Base-by-base conservation (phyloP, 2,888 invertebrate species). In the Ectemnius continuus region DNA sequence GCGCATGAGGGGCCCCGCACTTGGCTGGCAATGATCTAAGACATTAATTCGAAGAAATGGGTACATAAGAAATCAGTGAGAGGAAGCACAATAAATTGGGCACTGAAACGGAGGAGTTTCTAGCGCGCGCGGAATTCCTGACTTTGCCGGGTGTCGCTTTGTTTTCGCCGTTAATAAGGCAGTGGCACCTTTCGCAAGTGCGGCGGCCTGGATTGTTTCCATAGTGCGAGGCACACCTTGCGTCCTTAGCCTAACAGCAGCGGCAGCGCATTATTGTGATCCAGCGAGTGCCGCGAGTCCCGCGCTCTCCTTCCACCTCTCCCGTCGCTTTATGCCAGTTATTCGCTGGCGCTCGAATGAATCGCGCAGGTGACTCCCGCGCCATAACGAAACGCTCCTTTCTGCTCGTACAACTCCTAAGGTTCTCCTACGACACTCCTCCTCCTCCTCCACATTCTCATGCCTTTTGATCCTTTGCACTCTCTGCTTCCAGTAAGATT, bases 361-460 rank as follows among this genome's bases (percentile, higher is more conserved):
- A 36, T n/a, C 56, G 61, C 61, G 60, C 75, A 75, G 76, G 68
- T 71, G 68, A 60, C 16, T 64, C 59, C 16, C 13, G 1, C 28
- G 11, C 61, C 58, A 45, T 52, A 45, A 28, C 61, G 61, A 76
- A 70, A 65, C 61, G 70, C 46, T 28, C 64, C 61, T 46, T 45
- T 56, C 61, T 20, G 64, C 70, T 57, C 47, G 61, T 63, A 67
- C 72, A 76, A 73, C 64, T 78, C 70, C 62, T 57, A 18, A 23
- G 28, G 26, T 67, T 61, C 36, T 6, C 6, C 36, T 18, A 60
- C 52, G n/a, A 26, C 48, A 58, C 16, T 48, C 56, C 56, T 64
- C 36, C 36, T 0, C 36, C 16, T 48, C 56, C 56, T 64, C 36
- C 36, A 8, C 36, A 11, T 36, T 46, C 66, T 59, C 60, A 47